Evolutionary conservation across 1,140 invertebrate species (phyloP).

Genomic region (Euschistus heros): DNA sequence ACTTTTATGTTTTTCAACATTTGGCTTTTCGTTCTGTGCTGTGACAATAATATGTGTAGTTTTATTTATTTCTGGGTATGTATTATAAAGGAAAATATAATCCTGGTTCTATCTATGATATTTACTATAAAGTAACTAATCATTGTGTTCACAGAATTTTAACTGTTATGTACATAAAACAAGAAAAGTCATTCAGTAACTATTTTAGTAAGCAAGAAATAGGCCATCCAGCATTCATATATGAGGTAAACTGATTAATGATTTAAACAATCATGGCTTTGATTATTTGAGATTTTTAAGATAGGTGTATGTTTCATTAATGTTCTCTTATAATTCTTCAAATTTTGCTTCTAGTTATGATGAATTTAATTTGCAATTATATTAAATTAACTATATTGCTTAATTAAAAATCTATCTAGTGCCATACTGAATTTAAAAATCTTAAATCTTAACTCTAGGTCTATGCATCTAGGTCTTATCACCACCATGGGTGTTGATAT

Average conservation of each 20-base stretch:
- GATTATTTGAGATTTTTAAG: too few species aligned
- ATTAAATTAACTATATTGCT: too few species aligned
- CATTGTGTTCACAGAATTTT: constrained; percentile 17
- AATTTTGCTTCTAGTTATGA: too few species aligned
- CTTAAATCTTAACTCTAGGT: too few species aligned
- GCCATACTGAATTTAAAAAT: too few species aligned
- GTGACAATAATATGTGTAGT: constrained; percentile 16
- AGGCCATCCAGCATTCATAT: constrained; percentile 7
- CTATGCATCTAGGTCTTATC: too few species aligned
- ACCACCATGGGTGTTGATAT: too few species aligned
- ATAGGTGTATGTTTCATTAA: too few species aligned
- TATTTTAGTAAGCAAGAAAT: constrained; percentile 19
- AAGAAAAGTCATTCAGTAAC: constrained; percentile 17
- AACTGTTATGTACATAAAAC: constrained; percentile 18
- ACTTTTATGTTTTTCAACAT: constrained; percentile 25
- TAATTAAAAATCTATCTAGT: too few species aligned
- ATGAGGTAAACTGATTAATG: constrained; percentile 25
- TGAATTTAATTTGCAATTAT: too few species aligned
- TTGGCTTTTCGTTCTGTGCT: constrained; percentile 26
- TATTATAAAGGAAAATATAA: not conserved
- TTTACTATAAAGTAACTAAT: not conserved
- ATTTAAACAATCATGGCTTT: too few species aligned
- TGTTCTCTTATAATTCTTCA: too few species aligned
- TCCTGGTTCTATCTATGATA: not conserved
- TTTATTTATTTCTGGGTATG: constrained; percentile 27